Base-by-base conservation (phyloP, 2,797 vertebrate species). In the Yasuhikotakia modesta region DNA sequence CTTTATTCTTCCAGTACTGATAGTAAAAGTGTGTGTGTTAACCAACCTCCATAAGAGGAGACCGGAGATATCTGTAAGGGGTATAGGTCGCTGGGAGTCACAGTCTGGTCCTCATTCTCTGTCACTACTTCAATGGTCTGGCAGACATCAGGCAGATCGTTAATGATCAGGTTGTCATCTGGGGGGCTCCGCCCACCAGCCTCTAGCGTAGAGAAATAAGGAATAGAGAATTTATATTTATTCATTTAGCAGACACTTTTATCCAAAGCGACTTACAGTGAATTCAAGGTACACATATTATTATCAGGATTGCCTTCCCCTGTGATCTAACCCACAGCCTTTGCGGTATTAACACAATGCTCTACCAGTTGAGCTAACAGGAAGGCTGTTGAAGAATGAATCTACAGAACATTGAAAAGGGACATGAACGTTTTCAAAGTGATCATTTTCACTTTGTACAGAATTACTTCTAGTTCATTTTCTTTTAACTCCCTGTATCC, bases 101-200 rank as follows among this genome's bases (percentile, higher is more conserved):
- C 94, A 0, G 95, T 94, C 86, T 97, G 96, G 30, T 99, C 97
- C 0, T 99, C 97, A 0, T 95, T 96, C 88, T 99, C 98, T 0
- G 98, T 98, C 87, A 94, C 96, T 87, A 99, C 97, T 83, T 99
- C 98, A 1, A 99, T 96, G 5, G 98, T 98, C 85, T 99, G 97
- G 84, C 96, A 98, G 84, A 99, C 95, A 53, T 96, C 96, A 0
- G 98, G 98, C 7, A 97, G 94, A 77, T 99, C 96, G 61, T 91
- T 89, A 83, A 95, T 93, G 83, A 99, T 96, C 90, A 98, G 89
- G 21, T 96, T 93, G 76, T 96, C 96, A 10, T 94, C 96, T 0
- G 85, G 90, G 30, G 83, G 91, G 65, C 90, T 90, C 71, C 92
- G 91, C 82, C 93, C 81, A 32, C 88, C 93, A 24, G 89, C 86